A percentile compares a stretch with the other conserved stretches of the same genome.
Conservation (phyloP, 2,113 vertebrate genomes). For the Malurus melanocephalus region DNA sequence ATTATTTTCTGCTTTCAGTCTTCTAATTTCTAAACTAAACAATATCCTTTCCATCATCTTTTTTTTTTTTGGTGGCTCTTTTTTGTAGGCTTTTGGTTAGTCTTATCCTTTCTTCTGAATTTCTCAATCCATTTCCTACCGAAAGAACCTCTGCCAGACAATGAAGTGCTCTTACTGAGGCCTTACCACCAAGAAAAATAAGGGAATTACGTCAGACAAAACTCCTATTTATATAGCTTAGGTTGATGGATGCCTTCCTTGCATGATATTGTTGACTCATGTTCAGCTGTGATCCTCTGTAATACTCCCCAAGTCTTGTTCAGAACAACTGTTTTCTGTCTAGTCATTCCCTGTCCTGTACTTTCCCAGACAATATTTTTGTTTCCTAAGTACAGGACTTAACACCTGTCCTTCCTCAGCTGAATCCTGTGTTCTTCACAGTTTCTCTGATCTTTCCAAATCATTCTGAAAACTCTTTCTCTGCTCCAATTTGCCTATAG, state of each 20-base stretch:
- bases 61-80: background rate
- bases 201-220: background rate
- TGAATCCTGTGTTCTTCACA: background rate
- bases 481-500: background rate
- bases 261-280: background rate
- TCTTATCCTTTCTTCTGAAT: background rate
- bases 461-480: background rate
- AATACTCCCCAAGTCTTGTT: background rate
- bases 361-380: background rate
- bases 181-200: background rate
- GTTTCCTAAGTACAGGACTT: background rate
- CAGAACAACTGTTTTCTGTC: background rate
- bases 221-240: background rate
- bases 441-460: background rate
- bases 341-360: background rate
- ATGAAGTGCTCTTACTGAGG: background rate
- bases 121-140: background rate
- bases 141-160: background rate
- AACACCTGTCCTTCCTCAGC: background rate
- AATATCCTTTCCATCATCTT: background rate
- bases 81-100: background rate
- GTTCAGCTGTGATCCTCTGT: constrained; percentile 30
- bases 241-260: background rate
- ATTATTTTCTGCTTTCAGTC: background rate
- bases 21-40: background rate